Evolutionary conservation across 2,888 invertebrate genomes (phyloP), one percentile per base, ranked within the genome.

Genomic region (Rhamphomyia laevipes): DNA sequence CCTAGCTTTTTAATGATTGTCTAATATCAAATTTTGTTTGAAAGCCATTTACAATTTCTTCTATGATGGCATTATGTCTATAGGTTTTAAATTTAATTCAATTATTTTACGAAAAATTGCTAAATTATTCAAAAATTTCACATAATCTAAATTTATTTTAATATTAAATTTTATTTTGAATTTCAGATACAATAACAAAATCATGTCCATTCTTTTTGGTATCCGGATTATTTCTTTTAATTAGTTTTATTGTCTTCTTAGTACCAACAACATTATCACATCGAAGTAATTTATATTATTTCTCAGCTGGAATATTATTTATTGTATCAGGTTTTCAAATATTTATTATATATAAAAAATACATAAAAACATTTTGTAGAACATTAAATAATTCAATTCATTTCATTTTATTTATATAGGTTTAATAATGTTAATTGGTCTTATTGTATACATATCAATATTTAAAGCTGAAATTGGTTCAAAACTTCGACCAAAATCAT

Each of bases 361-460:
- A n/a, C n/a, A 17, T 15, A 16, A 21, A 40, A 23, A 37, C 3
- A 35, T 4, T 4, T 44, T 5, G 35, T 33, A 18, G 5, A 2
- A 21, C 13, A 13, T 3, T 16, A 16, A 12, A 27, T 46, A 51
- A 49, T 30, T 30, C 15, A 30, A 30, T 45, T 43, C 50, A 42
- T 38, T 50, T 49, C 17, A 27, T 48, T 48, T 45, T 43, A 45
- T 50, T 52, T 74, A 51, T n/a, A n/a, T 45, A 91, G 92, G 91
- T 67, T 75, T 92, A 55, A 76, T 90, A 57, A 89, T 92, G 86
- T 78, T 92, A 60, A 85, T 88, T 58, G 92, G 90, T 45, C 80
- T 92, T 68, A 88, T 92, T 63, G 88, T 91, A 77, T 92, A 91
- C 77, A 90, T 92, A 74, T 90, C 91, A 49, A 84, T 89, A 62